Conservation (phyloP, 2,113 vertebrate species). For the Nibea albiflora region DNA sequence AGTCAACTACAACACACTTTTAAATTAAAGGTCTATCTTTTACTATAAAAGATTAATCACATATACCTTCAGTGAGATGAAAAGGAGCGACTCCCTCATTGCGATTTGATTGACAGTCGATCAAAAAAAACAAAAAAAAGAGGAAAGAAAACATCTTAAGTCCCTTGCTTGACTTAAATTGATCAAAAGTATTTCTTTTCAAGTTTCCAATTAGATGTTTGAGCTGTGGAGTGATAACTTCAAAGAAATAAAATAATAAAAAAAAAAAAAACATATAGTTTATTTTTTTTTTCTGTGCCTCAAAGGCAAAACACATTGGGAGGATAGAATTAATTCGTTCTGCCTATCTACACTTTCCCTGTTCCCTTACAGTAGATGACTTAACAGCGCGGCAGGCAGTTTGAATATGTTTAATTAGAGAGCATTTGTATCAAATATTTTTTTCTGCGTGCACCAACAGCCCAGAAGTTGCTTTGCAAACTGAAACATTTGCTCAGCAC, state of each 20-base stretch:
- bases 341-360: constrained; percentile 64
- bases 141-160: constrained; percentile 20
- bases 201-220: constrained; percentile 73
- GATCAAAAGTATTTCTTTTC: constrained; percentile 65
- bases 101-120: constrained; percentile 21
- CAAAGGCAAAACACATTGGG: constrained; percentile 69
- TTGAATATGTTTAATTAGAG: constrained; percentile 78
- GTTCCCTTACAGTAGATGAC: constrained; percentile 60
- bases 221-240: constrained; percentile 68
- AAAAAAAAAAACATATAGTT: constrained; percentile 59
- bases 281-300: constrained; percentile 69
- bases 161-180: constrained; percentile 44
- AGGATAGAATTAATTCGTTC: constrained; percentile 66
- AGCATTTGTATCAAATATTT: constrained; percentile 76
- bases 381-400: constrained; percentile 51
- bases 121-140: not conserved
- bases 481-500: constrained; percentile 64
- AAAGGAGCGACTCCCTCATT: not conserved
- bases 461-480: constrained; percentile 70
- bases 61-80: constrained; percentile 2
- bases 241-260: constrained; percentile 65
- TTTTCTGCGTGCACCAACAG: constrained; percentile 47
- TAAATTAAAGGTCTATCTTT: not conserved
- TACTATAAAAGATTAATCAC: not conserved
- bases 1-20: constrained; percentile 9